Evolutionary conservation across 2,888 invertebrate genomes (phyloP).

Genomic region (Lepidonotus clava): DNA sequence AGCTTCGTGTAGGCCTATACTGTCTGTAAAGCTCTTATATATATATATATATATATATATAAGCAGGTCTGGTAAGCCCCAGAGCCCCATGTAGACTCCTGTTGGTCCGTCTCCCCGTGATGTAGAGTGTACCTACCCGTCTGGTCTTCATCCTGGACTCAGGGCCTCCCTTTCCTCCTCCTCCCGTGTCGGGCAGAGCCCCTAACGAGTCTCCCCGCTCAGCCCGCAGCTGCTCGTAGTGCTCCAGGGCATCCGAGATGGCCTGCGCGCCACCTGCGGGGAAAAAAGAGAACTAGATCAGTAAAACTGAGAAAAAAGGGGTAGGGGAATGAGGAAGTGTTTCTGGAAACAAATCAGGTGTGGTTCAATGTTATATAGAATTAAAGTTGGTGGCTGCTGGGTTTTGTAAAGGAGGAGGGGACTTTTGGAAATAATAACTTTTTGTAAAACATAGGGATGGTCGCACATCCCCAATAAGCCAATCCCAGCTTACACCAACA

Average conservation of each 20-base stretch:
- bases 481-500: too few species aligned
- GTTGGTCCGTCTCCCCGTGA: not conserved
- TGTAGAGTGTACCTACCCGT: conserved; percentile 31
- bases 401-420: too few species aligned
- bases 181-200: conserved; percentile 15
- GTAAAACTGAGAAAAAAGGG: not conserved
- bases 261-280: conserved; percentile 49
- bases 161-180: not conserved
- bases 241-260: conserved; percentile 46
- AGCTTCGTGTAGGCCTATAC: too few species aligned
- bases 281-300: not conserved
- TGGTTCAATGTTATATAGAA: too few species aligned
- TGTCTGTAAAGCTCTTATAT: too few species aligned
- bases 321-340: not conserved
- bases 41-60: not conserved
- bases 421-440: too few species aligned
- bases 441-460: too few species aligned
- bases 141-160: conserved; percentile 50
- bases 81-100: not conserved
- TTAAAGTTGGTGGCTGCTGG: too few species aligned
- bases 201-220: conserved; percentile 48
- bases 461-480: too few species aligned
- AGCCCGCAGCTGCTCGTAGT: conserved; percentile 45
- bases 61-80: not conserved
- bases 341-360: too few species aligned